These are phyloP conservation scores for Propithecus deckenii DNA, from an alignment of 2,797 vertebrate species.

Conservation along the genomic window DNA sequence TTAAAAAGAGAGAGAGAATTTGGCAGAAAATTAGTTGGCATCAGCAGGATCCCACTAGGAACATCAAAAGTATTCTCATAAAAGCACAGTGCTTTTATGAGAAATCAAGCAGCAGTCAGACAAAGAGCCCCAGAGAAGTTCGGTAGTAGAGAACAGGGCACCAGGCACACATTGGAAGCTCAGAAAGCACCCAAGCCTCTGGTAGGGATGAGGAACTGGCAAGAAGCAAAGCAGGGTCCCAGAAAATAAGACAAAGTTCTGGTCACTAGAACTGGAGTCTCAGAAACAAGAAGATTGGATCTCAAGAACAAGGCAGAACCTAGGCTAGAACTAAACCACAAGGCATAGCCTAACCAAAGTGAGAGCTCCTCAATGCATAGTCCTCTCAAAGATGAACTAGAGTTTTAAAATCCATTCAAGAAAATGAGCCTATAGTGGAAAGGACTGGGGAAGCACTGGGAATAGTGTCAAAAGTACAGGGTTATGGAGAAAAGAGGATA, in stretches of 20 bases:
- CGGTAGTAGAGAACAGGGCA: background rate
- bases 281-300: background rate
- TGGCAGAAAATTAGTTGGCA: constrained; percentile 24
- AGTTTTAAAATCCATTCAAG: background rate
- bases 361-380: background rate
- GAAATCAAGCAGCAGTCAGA: background rate
- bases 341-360: background rate
- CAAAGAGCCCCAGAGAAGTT: background rate
- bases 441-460: background rate
- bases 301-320: background rate
- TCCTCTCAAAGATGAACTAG: background rate
- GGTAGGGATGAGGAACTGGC: background rate
- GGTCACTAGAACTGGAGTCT: background rate
- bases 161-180: background rate
- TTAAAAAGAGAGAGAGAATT: background rate
- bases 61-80: background rate
- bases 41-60: constrained; percentile 26
- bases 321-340: background rate
- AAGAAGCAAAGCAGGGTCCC: background rate
- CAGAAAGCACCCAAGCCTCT: background rate
- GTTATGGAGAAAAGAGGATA: background rate
- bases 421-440: background rate
- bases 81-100: background rate
- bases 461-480: background rate
- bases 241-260: background rate